Percentiles rank a stretch among this genome's conserved stretches.
Conservation (phyloP, 2,113 vertebrate species). For the Boulengeromyrus knoepffleri region DNA sequence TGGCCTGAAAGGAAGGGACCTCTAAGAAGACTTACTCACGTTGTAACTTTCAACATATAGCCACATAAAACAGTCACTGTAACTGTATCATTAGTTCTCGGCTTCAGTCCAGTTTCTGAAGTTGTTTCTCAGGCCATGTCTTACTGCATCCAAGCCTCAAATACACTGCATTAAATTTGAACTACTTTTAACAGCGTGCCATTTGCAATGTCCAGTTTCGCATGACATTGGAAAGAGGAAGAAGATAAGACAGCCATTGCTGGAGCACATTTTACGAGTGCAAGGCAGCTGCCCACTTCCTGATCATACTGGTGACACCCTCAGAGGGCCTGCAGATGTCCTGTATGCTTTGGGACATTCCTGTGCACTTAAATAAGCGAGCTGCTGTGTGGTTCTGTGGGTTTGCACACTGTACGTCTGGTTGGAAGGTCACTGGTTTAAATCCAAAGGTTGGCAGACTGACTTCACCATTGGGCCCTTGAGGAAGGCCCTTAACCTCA, state of each 20-base stretch:
- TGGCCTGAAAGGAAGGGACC: neutral
- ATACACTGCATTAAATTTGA: neutral
- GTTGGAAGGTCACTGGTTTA: neutral
- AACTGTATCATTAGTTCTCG: neutral
- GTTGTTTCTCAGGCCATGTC: neutral
- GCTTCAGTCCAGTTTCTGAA: neutral
- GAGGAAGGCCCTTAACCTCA: neutral
- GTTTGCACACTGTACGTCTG: neutral
- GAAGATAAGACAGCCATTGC: neutral
- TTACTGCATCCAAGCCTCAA: neutral
- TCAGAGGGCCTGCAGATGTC: neutral
- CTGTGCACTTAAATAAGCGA: neutral
- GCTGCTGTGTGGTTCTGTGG: neutral
- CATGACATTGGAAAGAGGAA: neutral
- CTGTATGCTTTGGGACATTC: neutral
- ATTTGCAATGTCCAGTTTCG: neutral
- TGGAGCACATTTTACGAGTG: neutral
- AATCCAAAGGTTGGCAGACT: neutral
- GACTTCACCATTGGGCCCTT: neutral
- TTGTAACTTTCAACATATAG: neutral
- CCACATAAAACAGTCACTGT: neutral
- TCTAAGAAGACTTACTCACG: neutral
- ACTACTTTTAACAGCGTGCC: neutral
- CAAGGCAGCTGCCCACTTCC: neutral
- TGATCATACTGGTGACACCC: neutral